Conservation (phyloP, 2,113 vertebrate species). For the Aix galericulata region DNA sequence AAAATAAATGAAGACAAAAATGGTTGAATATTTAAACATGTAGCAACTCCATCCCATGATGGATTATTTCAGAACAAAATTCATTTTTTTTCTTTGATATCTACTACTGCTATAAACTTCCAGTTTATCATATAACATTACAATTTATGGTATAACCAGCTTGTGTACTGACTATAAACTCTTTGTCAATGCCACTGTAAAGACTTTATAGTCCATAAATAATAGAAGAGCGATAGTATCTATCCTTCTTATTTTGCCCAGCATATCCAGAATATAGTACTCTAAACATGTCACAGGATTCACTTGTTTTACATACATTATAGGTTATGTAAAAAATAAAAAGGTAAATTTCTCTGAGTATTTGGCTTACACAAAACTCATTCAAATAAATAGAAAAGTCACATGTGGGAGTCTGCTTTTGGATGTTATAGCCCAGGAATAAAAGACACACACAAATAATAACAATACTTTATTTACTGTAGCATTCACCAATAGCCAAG, state of each 20-base stretch:
- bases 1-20: constrained; percentile 80
- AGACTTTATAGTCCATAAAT: constrained; percentile 84
- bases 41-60: constrained; percentile 71
- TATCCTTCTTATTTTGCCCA: constrained; percentile 76
- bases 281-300: constrained; percentile 74
- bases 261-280: constrained; percentile 69
- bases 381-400: constrained; percentile 48
- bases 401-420: neutral
- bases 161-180: constrained; percentile 84
- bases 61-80: constrained; percentile 73
- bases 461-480: neutral
- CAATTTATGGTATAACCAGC: constrained; percentile 85
- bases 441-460: neutral
- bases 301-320: constrained; percentile 76
- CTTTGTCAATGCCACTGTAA: constrained; percentile 84
- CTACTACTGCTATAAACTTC: constrained; percentile 82
- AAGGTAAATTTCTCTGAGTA: constrained; percentile 8
- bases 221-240: constrained; percentile 78
- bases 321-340: constrained; percentile 46
- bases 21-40: constrained; percentile 82
- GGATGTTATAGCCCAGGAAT: neutral
- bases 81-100: constrained; percentile 80
- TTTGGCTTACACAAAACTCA: constrained; percentile 9
- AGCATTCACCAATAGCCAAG: constrained; percentile 19
- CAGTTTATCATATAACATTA: constrained; percentile 86